phyloP scores from a whole-genome alignment of 2,888 invertebrate species.

The Hofmannophila pseudospretella region DNA sequence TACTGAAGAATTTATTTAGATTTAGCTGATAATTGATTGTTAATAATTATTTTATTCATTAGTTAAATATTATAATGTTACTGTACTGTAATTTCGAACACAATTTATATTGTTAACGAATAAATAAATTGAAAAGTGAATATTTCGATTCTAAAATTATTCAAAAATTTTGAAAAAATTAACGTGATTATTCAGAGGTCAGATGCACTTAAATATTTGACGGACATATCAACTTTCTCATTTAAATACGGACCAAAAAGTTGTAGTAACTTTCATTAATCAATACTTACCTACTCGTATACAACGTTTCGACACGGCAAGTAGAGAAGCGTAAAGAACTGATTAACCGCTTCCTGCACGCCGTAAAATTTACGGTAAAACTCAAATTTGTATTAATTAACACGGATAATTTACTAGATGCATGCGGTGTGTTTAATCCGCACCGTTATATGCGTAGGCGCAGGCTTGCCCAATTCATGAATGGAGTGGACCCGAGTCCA shows the following conservation, averaged over 20 bases:
- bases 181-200: background rate
- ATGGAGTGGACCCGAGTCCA: constrained; percentile 58
- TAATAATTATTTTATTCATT: too few relatives aligned
- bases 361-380: constrained; percentile 47
- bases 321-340: constrained; percentile 20
- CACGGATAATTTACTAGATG: constrained; percentile 52
- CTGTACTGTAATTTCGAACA: too few relatives aligned
- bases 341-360: constrained; percentile 44
- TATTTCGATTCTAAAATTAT: too few relatives aligned
- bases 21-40: too few relatives aligned
- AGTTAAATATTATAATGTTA: too few relatives aligned
- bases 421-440: constrained; percentile 34
- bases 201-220: background rate
- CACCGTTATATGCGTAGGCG: constrained; percentile 63
- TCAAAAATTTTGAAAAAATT: too few relatives aligned
- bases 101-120: too few relatives aligned
- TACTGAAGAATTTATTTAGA: too few relatives aligned
- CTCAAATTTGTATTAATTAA: constrained; percentile 63
- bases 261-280: too few relatives aligned
- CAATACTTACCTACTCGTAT: too few relatives aligned
- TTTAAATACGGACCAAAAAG: too few relatives aligned
- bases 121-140: too few relatives aligned
- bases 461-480: constrained; percentile 67
- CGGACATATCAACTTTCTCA: background rate
- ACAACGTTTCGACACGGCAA: constrained; percentile 10